Percentiles rank a stretch among this genome's conserved stretches.
Conservation (phyloP, 2,888 invertebrate genomes). For the Brenthis ino region DNA sequence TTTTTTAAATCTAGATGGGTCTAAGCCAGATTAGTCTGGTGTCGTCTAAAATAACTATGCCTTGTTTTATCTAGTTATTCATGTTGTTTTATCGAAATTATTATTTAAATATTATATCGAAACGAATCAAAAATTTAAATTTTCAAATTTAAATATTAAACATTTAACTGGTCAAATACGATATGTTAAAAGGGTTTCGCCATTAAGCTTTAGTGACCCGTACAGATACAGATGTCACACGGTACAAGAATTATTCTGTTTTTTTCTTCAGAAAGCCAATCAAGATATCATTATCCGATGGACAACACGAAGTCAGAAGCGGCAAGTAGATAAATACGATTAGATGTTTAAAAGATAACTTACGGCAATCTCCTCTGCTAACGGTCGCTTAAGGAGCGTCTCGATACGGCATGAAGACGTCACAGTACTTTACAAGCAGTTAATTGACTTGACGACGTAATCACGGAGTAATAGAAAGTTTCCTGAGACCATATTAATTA, state of each 20-base stretch:
- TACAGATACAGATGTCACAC: not conserved
- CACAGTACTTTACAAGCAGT: conserved; percentile 7
- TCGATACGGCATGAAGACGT: conserved; percentile 1
- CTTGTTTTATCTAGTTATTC: too few species aligned
- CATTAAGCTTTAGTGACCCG: too few species aligned
- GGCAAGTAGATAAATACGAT: conserved; percentile 12
- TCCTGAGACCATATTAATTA: conserved; percentile 3
- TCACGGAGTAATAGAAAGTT: conserved; percentile 57
- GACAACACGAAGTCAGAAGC: not conserved
- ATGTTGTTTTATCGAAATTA: too few species aligned
- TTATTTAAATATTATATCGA: too few species aligned
- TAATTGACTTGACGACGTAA: conserved; percentile 23
- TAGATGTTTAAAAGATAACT: conserved; percentile 8
- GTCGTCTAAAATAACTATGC: not conserved
- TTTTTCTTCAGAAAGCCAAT: not conserved
- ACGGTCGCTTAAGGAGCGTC: not conserved
- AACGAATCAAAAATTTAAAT: too few species aligned
- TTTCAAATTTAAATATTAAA: too few species aligned
- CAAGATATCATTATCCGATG: not conserved
- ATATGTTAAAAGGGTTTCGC: too few species aligned
- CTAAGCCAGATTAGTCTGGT: not conserved
- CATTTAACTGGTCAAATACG: too few species aligned
- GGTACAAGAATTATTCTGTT: not conserved
- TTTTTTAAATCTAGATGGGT: not conserved
- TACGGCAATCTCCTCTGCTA: conserved; percentile 10